phyloP scores from a whole-genome alignment of 2,888 invertebrate genomes.

The Pyrrhosoma nymphula region DNA sequence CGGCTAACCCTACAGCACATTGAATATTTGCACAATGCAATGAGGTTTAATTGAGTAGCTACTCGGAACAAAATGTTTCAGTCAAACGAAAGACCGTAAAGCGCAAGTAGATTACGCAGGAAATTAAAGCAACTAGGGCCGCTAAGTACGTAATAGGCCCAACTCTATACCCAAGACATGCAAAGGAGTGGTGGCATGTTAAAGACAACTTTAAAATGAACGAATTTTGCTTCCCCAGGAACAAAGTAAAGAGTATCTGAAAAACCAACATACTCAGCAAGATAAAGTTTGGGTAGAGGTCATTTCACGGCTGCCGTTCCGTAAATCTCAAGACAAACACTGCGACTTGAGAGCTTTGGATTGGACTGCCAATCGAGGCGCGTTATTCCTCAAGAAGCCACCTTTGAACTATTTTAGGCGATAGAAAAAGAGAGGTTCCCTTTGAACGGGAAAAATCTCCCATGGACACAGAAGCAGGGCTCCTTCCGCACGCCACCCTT shows the following conservation, averaged over 20 bases:
- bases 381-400: background rate
- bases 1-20: too few relatives aligned
- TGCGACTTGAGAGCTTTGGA: background rate
- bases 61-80: too few relatives aligned
- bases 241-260: background rate
- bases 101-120: too few relatives aligned
- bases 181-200: too few relatives aligned
- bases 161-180: too few relatives aligned
- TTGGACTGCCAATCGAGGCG: background rate
- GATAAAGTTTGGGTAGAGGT: background rate
- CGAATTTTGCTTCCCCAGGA: background rate
- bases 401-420: background rate
- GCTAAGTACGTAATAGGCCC: too few relatives aligned
- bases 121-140: too few relatives aligned
- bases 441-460: background rate
- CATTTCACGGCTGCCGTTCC: background rate
- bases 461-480: background rate
- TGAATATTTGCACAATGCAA: too few relatives aligned
- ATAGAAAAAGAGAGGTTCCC: background rate
- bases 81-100: too few relatives aligned
- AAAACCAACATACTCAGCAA: background rate
- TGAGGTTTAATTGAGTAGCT: too few relatives aligned
- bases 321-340: background rate
- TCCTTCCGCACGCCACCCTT: background rate
- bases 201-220: too few relatives aligned